A percentile compares a stretch with the other conserved stretches of the same genome.
Evolutionary conservation across 92 coral and sea anemone genomes (phyloP).

Genomic region (Phenganax marumi): DNA sequence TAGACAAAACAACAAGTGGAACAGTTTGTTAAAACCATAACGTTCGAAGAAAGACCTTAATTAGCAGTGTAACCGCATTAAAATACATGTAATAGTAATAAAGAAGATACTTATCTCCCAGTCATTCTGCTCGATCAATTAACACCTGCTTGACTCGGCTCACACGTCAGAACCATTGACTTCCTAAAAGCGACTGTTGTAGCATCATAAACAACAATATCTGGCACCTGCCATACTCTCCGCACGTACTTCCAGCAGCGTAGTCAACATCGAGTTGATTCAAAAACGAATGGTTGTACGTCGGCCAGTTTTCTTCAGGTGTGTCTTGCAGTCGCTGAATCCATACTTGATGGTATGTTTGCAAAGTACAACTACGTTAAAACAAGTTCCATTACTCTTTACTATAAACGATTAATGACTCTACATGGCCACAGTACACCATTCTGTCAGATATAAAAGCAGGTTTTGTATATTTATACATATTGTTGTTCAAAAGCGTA

Average conservation of each 20-base stretch:
- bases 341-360: not conserved
- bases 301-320: conserved; percentile 1
- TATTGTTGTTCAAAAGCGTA: no score
- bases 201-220: conserved; percentile 23
- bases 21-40: not conserved
- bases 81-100: not conserved
- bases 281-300: conserved; percentile 19
- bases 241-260: conserved; percentile 1
- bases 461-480: no score
- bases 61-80: not conserved
- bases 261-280: conserved; percentile 11
- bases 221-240: conserved; percentile 13
- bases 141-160: not conserved
- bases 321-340: not conserved
- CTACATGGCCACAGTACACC: no score
- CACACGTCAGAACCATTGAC: not conserved
- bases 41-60: not conserved
- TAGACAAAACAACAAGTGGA: no score
- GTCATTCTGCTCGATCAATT: not conserved
- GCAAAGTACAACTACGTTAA: not conserved
- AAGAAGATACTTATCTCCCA: conserved; percentile 10
- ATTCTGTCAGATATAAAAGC: no score
- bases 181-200: conserved; percentile 27
- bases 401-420: no score
- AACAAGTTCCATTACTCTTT: no score